Conservation (phyloP, 2,113 vertebrate species). For the Colius striatus region DNA sequence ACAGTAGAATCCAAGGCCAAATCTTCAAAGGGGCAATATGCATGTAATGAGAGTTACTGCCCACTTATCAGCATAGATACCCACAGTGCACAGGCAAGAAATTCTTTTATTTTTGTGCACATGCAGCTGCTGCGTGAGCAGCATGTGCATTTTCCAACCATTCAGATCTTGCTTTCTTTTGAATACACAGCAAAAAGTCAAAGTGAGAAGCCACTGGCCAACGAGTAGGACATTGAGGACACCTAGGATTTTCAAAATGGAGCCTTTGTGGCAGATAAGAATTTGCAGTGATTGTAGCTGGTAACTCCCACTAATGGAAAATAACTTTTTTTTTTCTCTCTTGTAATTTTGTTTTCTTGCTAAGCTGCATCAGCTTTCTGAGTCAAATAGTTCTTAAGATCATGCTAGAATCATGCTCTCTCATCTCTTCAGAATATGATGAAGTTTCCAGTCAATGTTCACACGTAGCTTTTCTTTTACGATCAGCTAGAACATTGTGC, state of each 20-base stretch:
- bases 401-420: not conserved
- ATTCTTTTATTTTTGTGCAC: not conserved
- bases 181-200: not conserved
- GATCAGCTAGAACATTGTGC: constrained; percentile 38
- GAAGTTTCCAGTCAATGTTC: constrained; percentile 55
- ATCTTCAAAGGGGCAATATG: not conserved
- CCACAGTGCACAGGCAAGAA: not conserved
- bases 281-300: constrained; percentile 16
- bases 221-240: not conserved
- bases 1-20: not conserved
- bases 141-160: not conserved
- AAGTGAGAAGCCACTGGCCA: not conserved
- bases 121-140: not conserved
- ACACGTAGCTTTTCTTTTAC: constrained; percentile 49
- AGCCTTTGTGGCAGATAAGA: not conserved
- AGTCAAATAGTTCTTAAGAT: constrained; percentile 18
- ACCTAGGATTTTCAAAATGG: not conserved
- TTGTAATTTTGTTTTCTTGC: not conserved
- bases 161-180: not conserved
- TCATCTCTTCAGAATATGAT: constrained; percentile 23
- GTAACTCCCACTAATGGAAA: not conserved
- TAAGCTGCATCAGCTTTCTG: not conserved
- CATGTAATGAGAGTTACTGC: not conserved
- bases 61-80: not conserved
- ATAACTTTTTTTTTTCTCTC: not conserved